A percentile compares a stretch with the other conserved stretches of the same genome.
Evolutionary conservation across 2,888 invertebrate genomes (phyloP).

Genomic region (Sphinx pinastri): DNA sequence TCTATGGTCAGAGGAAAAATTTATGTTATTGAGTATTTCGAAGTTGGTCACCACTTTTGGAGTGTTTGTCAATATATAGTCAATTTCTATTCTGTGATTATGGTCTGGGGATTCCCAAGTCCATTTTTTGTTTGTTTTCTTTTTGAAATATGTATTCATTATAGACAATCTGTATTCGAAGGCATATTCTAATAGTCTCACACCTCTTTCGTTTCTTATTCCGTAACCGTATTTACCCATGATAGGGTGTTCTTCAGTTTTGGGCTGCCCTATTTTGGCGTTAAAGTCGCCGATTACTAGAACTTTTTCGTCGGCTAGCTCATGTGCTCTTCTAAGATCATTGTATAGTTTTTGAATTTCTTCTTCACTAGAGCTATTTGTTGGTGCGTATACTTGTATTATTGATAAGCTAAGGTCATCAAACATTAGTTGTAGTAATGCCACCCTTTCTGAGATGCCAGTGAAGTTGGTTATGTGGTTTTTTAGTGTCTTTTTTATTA

Average conservation of each 20-base stretch:
- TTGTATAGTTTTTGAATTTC: conserved; percentile 33
- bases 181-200: conserved; percentile 15
- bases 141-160: too few relatives aligned
- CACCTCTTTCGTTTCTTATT: conserved; percentile 31
- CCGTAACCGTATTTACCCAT: conserved; percentile 35
- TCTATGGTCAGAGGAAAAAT: background rate
- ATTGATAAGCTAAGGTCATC: conserved; percentile 12
- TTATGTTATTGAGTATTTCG: background rate
- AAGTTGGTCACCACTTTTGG: background rate
- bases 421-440: background rate
- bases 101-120: background rate
- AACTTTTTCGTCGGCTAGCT: conserved; percentile 25
- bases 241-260: conserved; percentile 22
- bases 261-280: too few relatives aligned
- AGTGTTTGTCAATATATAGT: background rate
- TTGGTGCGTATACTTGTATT: conserved; percentile 40
- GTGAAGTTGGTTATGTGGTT: too few relatives aligned
- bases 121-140: conserved; percentile 15
- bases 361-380: conserved; percentile 31
- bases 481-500: conserved; percentile 3
- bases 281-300: conserved; percentile 34
- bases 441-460: conserved; percentile 1
- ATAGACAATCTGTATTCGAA: conserved; percentile 19
- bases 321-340: conserved; percentile 31
- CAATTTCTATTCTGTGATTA: background rate